A percentile compares a stretch with the other conserved stretches of the same genome.
phyloP scores from a whole-genome alignment of 2,113 vertebrate species.

The Andinoacara biseriatus region DNA sequence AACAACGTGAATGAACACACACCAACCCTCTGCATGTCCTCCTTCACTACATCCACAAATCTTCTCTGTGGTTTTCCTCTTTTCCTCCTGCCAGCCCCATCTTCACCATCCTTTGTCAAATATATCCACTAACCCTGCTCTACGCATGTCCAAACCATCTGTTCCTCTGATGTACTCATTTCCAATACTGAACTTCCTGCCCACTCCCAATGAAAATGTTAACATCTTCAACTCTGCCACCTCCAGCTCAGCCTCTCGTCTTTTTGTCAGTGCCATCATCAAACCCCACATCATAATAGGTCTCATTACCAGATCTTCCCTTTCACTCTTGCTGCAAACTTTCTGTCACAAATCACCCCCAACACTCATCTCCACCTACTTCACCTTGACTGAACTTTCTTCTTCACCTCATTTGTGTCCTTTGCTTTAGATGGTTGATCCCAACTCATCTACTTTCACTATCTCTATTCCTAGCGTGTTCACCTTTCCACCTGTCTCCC shows the following conservation, averaged over 20 bases:
- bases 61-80: background rate
- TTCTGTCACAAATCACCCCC: background rate
- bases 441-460: background rate
- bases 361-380: background rate
- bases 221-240: background rate
- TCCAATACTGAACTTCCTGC: background rate
- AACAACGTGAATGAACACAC: background rate
- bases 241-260: background rate
- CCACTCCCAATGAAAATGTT: background rate
- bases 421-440: background rate
- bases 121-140: background rate
- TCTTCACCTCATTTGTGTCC: background rate
- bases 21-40: background rate
- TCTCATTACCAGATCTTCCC: too few relatives aligned
- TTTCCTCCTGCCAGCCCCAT: background rate
- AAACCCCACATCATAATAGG: too few relatives aligned
- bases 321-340: background rate
- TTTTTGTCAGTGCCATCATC: too few relatives aligned
- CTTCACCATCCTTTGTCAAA: background rate
- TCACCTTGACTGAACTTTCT: background rate
- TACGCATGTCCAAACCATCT: background rate
- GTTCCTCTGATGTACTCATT: background rate
- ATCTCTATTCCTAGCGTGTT: background rate
- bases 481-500: background rate
- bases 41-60: background rate